Base-by-base conservation (phyloP, 2,797 vertebrate species). In the Eurystomus glaucurus region DNA sequence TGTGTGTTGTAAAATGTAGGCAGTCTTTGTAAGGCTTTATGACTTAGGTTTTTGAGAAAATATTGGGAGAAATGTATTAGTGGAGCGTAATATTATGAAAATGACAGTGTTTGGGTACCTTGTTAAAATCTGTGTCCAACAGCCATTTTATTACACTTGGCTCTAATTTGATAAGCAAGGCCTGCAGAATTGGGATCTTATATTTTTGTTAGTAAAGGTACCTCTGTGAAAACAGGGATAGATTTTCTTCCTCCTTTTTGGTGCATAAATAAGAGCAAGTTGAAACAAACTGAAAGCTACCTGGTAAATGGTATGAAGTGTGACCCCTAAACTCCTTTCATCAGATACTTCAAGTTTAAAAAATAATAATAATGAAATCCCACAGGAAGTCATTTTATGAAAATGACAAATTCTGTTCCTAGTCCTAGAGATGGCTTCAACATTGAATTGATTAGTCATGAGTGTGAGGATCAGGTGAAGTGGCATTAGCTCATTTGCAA, bases 361-460 rank as follows among this genome's bases (percentile, higher is more conserved):
- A 66, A 43, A n/a, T 57, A 77, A 58, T 1, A 48, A 14, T 17
- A 57, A 29, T 52, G 23, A 78, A 83, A 79, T 68, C 19, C 50
- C 22, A 33, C 19, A 77, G 64, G 48, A 93, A 96, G 50, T 68
- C 70, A 88, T 88, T 89, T 81, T 54, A 68, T 85, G 37, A 65
- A 95, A 94, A 95, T 74, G 31, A 35, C 11, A 77, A 84, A 62
- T 65, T 70, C 52, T 85, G 0, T 84, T 90, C 54, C 86, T 95
- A 76, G 25, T 72, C 35, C 11, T 72, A 54, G 58, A 75, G 57
- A 51, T 84, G 57, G 35, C 81, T 81, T 78, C 60, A 85, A 35
- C 57, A 84, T 90, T 88, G 46, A 39, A 58, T 86, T 89, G 83
- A 58, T 96, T 85, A 95, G 48, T 91, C 48, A 82, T 79, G 79